A percentile compares a stretch with the other conserved stretches of the same genome.
Conservation (phyloP, 2,113 vertebrate species). For the crab-eating macaque (Macaca fascicularis) region DNA sequence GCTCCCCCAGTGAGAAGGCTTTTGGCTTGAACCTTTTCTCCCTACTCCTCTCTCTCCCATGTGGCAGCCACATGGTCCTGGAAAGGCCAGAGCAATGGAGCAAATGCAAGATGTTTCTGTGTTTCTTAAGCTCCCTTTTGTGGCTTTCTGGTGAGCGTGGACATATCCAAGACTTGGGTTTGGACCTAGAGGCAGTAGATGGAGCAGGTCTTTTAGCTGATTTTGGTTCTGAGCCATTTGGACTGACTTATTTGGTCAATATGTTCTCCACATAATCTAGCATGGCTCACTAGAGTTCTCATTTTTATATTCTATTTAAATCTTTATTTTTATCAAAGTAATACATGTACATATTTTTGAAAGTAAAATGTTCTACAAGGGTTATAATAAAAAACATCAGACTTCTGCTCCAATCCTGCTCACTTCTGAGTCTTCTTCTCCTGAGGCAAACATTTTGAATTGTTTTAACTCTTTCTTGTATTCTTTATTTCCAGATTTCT, state of each 20-base stretch:
- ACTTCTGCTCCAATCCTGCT: slow-evolving; percentile 33
- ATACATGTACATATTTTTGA: slow-evolving; percentile 76
- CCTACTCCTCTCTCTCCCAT: slow-evolving; percentile 43
- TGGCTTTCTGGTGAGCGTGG: slow-evolving; percentile 73
- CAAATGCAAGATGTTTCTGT: slow-evolving; percentile 66
- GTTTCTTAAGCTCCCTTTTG: slow-evolving; percentile 70
- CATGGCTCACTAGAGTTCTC: slow-evolving; percentile 52
- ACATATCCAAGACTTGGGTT: slow-evolving; percentile 72
- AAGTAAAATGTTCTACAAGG: slow-evolving; percentile 74
- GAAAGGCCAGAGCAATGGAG: slow-evolving; percentile 57
- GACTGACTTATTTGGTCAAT: slow-evolving; percentile 67
- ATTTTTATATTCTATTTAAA: slow-evolving; percentile 76
- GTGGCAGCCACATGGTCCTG: slow-evolving; percentile 76
- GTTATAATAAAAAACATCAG: slow-evolving; percentile 74
- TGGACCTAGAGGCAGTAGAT: slow-evolving; percentile 64
- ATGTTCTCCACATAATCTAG: slow-evolving; percentile 63
- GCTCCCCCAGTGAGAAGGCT: slow-evolving; percentile 30
- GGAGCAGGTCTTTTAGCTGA: slow-evolving; percentile 69
- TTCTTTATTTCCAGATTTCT: slow-evolving; percentile 29
- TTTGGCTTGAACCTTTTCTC: slow-evolving; percentile 41
- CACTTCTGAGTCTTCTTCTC: slow-evolving; percentile 38
- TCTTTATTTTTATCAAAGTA: slow-evolving; percentile 77
- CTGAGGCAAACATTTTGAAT: slow-evolving; percentile 31
- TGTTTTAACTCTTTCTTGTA: slow-evolving; percentile 49
- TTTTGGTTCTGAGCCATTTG: slow-evolving; percentile 75